Percentiles rank a stretch among this genome's conserved stretches.
These are phyloP conservation scores for Megaceryle maxima DNA, from an alignment of 2,113 vertebrate species.

Conservation along the genomic window DNA sequence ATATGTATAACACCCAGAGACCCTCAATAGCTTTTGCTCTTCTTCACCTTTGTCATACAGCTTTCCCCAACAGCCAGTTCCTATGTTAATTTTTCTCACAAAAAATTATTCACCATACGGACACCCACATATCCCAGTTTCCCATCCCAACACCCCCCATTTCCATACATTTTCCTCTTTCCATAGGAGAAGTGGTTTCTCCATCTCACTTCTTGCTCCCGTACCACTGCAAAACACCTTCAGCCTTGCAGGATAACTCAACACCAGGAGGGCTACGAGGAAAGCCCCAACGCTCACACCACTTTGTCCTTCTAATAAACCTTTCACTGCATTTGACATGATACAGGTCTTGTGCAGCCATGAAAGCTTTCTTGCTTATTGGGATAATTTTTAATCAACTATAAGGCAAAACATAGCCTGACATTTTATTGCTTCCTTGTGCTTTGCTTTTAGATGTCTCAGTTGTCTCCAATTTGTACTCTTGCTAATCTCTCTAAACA, in stretches of 20 bases:
- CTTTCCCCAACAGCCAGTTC: neutral
- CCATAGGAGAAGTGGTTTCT: neutral
- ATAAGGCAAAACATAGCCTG: neutral
- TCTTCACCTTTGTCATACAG: neutral
- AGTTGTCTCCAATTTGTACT: neutral
- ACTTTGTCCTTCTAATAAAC: neutral
- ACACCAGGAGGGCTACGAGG: slow-evolving; percentile 1
- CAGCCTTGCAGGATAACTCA: neutral
- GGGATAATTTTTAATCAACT: slow-evolving; percentile 43
- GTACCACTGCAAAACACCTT: neutral
- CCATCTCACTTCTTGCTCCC: neutral
- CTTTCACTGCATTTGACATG: slow-evolving; percentile 49
- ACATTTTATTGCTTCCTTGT: slow-evolving; percentile 46
- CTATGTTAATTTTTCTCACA: neutral
- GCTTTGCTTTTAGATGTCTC: neutral
- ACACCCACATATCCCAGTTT: neutral
- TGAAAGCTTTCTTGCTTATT: slow-evolving; percentile 58
- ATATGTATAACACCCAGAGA: neutral
- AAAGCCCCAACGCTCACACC: neutral
- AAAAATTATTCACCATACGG: neutral
- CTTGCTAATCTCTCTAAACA: neutral
- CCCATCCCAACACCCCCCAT: neutral
- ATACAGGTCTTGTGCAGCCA: slow-evolving; percentile 41
- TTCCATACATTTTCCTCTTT: neutral
- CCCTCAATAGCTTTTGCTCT: neutral